Evolutionary conservation across 1,140 invertebrate species (phyloP).

Genomic region (Drusus annulatus): DNA sequence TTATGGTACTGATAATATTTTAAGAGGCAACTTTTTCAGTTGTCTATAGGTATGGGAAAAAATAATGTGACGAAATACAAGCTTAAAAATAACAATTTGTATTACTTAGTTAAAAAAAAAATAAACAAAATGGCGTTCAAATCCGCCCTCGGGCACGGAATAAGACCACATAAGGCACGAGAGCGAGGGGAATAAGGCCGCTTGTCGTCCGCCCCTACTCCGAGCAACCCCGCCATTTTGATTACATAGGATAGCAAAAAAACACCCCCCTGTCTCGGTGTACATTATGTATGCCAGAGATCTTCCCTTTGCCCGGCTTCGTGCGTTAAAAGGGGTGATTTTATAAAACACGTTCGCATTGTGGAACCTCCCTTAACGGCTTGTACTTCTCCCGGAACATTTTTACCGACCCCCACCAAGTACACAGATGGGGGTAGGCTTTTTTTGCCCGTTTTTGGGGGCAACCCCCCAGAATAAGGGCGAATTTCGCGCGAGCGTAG

Average conservation of each 20-base stretch:
- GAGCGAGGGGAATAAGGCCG: slow-evolving; percentile 45
- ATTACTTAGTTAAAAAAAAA: too few relatives aligned
- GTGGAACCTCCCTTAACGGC: slow-evolving; percentile 51
- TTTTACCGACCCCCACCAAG: slow-evolving; percentile 45
- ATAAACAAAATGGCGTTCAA: neutral
- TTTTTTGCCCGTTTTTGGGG: slow-evolving; percentile 24
- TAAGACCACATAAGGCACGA: slow-evolving; percentile 43
- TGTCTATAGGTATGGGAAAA: too few relatives aligned
- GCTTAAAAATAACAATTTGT: too few relatives aligned
- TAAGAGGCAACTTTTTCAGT: too few relatives aligned
- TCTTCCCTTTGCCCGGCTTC: slow-evolving; percentile 53
- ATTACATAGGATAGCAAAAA: slow-evolving; percentile 53
- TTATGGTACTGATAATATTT: too few relatives aligned
- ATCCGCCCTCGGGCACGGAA: neutral
- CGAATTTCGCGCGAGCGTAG: slow-evolving; percentile 19
- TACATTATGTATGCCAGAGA: slow-evolving; percentile 58
- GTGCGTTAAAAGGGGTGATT: slow-evolving; percentile 57
- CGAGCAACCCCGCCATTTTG: slow-evolving; percentile 52
- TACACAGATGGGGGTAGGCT: slow-evolving; percentile 21
- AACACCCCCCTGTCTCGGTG: slow-evolving; percentile 47
- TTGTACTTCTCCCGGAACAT: slow-evolving; percentile 40
- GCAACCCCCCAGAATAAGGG: slow-evolving; percentile 36
- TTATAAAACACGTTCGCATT: slow-evolving; percentile 58
- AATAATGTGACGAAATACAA: too few relatives aligned
- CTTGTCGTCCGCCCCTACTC: slow-evolving; percentile 33